Conservation (phyloP, 2,797 vertebrate species). For the Diplodus sargus region DNA sequence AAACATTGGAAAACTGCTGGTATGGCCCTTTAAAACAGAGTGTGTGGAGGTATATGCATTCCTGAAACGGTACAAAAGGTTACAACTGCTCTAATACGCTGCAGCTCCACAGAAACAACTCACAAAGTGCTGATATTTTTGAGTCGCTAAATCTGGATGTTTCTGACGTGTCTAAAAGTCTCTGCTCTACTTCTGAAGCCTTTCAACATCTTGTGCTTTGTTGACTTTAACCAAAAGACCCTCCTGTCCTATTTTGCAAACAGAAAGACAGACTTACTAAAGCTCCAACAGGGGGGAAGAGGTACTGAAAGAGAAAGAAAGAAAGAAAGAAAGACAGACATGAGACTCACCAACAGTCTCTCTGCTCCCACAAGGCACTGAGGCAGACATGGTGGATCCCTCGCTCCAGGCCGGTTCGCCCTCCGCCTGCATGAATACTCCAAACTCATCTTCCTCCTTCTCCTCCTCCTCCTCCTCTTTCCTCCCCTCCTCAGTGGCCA, state of each 20-base stretch:
- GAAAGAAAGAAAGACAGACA: background rate
- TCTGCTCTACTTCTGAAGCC: constrained; percentile 6
- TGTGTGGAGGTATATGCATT: constrained; percentile 40
- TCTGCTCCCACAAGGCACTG: constrained; percentile 78
- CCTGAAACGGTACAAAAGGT: constrained; percentile 55
- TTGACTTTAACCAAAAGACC: constrained; percentile 14
- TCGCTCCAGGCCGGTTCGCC: constrained; percentile 74
- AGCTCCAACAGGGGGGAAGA: background rate
- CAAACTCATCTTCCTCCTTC: constrained; percentile 81
- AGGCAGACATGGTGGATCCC: constrained; percentile 67
- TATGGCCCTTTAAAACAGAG: constrained; percentile 9
- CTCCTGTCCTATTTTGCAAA: constrained; percentile 1
- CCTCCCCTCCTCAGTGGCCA: constrained; percentile 64
- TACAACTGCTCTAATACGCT: constrained; percentile 44
- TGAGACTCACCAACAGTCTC: constrained; percentile 78
- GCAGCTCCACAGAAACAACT: background rate
- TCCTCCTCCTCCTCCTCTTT: constrained; percentile 57
- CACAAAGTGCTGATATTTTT: background rate
- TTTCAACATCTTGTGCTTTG: constrained; percentile 7
- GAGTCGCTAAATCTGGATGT: background rate
- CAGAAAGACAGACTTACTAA: constrained; percentile 7
- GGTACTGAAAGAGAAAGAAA: background rate
- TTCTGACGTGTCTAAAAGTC: background rate
- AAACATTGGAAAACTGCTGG: background rate
- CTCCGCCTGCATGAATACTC: constrained; percentile 85